phyloP scores from a whole-genome alignment of 2,797 vertebrate species.

The Hydrolagus colliei region DNA sequence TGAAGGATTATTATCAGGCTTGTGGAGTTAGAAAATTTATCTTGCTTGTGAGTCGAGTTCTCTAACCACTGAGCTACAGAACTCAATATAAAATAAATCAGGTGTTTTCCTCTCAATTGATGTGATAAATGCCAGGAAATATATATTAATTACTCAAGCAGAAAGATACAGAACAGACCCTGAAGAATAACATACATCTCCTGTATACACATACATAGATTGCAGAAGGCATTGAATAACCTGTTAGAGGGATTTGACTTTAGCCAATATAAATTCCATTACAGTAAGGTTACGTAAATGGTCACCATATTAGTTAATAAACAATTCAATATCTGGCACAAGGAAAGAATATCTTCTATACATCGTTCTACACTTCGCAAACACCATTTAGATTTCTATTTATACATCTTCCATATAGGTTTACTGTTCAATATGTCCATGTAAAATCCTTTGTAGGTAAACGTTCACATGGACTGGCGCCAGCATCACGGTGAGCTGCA shows the following conservation, averaged over 20 bases:
- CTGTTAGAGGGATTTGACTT: too few relatives aligned
- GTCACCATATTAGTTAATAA: not conserved
- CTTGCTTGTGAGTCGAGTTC: too few relatives aligned
- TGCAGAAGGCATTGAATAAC: too few relatives aligned
- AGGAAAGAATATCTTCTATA: slow-evolving; percentile 14
- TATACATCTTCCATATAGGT: slow-evolving; percentile 3
- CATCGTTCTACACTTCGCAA: not conserved
- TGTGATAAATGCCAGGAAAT: too few relatives aligned
- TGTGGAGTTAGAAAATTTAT: too few relatives aligned
- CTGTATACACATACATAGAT: not conserved
- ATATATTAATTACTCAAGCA: too few relatives aligned
- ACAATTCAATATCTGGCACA: not conserved
- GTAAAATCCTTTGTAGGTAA: slow-evolving; percentile 15
- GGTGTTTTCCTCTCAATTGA: too few relatives aligned
- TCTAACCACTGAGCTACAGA: too few relatives aligned
- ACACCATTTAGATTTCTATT: not conserved
- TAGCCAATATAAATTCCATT: not conserved
- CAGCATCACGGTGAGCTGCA: slow-evolving; percentile 5
- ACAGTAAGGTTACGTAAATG: not conserved
- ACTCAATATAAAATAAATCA: too few relatives aligned
- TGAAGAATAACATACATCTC: not conserved
- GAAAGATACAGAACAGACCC: not conserved
- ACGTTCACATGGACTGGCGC: slow-evolving; percentile 23
- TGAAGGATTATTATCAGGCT: too few relatives aligned
- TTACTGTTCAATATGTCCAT: not conserved